Base-by-base conservation (phyloP, 2,797 vertebrate genomes). In the Sphaeramia orbicularis region DNA sequence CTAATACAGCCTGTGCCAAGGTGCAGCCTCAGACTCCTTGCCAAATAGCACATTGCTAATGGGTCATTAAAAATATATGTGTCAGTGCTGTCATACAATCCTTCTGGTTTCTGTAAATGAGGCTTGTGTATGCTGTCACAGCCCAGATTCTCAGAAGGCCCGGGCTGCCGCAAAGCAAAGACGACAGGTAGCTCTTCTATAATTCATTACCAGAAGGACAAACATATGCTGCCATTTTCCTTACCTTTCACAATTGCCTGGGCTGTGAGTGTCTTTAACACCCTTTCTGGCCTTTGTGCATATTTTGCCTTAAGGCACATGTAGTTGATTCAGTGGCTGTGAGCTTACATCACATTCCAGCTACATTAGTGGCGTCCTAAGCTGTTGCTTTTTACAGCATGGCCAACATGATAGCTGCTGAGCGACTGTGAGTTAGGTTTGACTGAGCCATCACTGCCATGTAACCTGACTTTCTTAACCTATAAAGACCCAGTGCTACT, bases 51-150 rank as follows among this genome's bases (percentile, higher is more conserved):
- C 60, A 62, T 70, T 78, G 86, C 90, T 91, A 90, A 91, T 84
- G 74, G 80, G 44, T 78, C 79, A 90, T 91, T 84, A 89, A 89
- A 92, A 87, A 89, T 89, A 87, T 88, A 90, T 90, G 72, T 30
- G 69, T 59, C 66, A 56, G 30, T 62, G 71, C 54, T 83, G 84
- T 87, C 78, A 70, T 83, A 61, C 64, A 77, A 76, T 84, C 73
- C 78, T 76, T 75, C 65, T 83, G 82, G 83, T 88, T 90, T 88
- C 80, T 74, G 81, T 85, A 90, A 90, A 88, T 87, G 85, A 87
- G 73, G 78, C 66, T 49, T 74, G 73, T 89, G 76, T 86, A 69
- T 80, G 53, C 85, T 85, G 84, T 90, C 87, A 80, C 56, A 48
- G 68, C 53, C 54, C 77, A 57, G 55, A 83, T 79, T 87, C 88